These are phyloP conservation scores for Philopotamus ludificatus DNA, from an alignment of 1,140 invertebrate species.

Conservation along the genomic window DNA sequence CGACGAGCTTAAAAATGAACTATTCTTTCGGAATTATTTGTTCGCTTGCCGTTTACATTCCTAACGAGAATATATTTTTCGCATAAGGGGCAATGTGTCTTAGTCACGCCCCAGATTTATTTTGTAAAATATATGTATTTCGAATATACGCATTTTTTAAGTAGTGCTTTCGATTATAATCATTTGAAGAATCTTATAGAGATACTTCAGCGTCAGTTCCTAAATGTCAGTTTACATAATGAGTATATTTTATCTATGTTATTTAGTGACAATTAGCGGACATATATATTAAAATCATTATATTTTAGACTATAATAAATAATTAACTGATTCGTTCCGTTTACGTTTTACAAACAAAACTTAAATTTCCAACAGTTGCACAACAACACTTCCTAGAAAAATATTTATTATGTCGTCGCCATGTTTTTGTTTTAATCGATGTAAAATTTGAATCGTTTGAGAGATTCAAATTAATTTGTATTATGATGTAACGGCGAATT, in stretches of 20 bases:
- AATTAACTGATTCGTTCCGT: neutral
- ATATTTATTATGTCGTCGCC: no score
- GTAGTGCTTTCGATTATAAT: conserved; percentile 26
- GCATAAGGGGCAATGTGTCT: conserved; percentile 28
- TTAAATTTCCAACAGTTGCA: no score
- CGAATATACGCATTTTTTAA: conserved; percentile 16
- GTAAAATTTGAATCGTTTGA: no score
- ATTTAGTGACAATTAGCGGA: conserved; percentile 23
- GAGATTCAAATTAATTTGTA: no score
- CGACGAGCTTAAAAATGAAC: conserved; percentile 40
- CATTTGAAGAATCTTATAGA: conserved; percentile 1
- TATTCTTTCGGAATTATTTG: neutral
- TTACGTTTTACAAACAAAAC: no score
- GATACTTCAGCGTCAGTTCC: conserved; percentile 18
- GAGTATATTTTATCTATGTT: conserved; percentile 29
- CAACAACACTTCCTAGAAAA: no score
- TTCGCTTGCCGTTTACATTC: neutral
- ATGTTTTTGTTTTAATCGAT: no score
- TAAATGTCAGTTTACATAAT: conserved; percentile 27
- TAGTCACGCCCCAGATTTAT: conserved; percentile 19
- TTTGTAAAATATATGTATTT: conserved; percentile 23
- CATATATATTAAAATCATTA: conserved; percentile 9
- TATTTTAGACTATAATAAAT: neutral
- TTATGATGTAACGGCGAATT: no score
- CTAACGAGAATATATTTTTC: no score